Percentiles rank a stretch among this genome's conserved stretches.
Evolutionary conservation across 2,797 vertebrate genomes (phyloP).

Genomic region (Epinephelus awoara): DNA sequence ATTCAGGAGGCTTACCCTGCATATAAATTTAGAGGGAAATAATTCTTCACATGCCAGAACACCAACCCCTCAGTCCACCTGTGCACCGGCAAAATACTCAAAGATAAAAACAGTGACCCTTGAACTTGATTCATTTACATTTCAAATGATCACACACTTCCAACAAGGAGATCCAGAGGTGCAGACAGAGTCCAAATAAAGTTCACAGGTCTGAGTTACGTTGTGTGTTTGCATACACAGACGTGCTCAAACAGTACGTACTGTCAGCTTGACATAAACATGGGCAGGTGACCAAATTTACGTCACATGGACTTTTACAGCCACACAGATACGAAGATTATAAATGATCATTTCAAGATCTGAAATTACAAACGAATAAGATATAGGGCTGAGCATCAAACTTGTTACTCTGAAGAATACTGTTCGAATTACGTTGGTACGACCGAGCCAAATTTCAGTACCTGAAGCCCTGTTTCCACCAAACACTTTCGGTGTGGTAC

Average conservation of each 20-base stretch:
- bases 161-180: constrained; percentile 6
- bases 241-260: not conserved
- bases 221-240: not conserved
- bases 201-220: not conserved
- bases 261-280: too few species aligned
- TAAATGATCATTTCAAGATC: too few species aligned
- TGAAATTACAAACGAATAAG: too few species aligned
- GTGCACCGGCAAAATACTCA: constrained; percentile 8
- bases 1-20: constrained; percentile 29
- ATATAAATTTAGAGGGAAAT: constrained; percentile 28
- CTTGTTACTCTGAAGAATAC: too few species aligned
- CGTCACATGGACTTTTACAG: too few species aligned
- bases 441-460: too few species aligned
- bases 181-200: not conserved
- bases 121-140: constrained; percentile 21
- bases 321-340: too few species aligned
- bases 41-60: constrained; percentile 21
- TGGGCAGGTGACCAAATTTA: too few species aligned
- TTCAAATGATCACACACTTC: constrained; percentile 14
- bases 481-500: too few species aligned
- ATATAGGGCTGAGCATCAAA: too few species aligned
- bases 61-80: constrained; percentile 24
- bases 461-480: too few species aligned
- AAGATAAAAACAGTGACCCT: constrained; percentile 31
- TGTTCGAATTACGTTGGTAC: too few species aligned